These are phyloP conservation scores for Temnothorax nylanderi DNA, from an alignment of 1,140 invertebrate species.

Conservation along the genomic window DNA sequence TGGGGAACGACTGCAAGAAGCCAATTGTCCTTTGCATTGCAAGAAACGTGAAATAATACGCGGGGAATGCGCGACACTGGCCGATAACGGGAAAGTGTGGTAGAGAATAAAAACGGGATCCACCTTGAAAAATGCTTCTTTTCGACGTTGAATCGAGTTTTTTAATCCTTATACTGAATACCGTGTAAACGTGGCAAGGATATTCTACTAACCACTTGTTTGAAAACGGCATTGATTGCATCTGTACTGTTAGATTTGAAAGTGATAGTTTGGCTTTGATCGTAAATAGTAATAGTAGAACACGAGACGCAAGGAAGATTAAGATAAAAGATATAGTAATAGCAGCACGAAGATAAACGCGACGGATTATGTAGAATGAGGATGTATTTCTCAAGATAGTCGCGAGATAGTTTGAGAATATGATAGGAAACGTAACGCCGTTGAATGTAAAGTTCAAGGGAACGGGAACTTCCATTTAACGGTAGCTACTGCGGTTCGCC, in stretches of 20 bases:
- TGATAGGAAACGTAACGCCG: constrained; percentile 4
- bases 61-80: constrained; percentile 10
- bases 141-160: not conserved
- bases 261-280: not conserved
- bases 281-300: not conserved
- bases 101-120: not conserved
- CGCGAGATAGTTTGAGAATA: not conserved
- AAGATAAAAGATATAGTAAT: not conserved
- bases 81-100: not conserved
- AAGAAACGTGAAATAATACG: constrained; percentile 58
- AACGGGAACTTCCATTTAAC: constrained; percentile 67
- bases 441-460: constrained; percentile 38
- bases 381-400: constrained; percentile 3
- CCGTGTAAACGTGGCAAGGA: not conserved
- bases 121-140: not conserved
- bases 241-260: not conserved
- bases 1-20: constrained; percentile 34
- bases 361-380: not conserved
- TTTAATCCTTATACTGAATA: not conserved
- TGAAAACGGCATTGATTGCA: not conserved
- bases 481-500: constrained; percentile 66
- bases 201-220: not conserved
- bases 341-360: not conserved
- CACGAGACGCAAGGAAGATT: not conserved
- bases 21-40: constrained; percentile 48